Evolutionary conservation across 2,888 invertebrate species (phyloP), one percentile per base, ranked within the genome.

Genomic region (Papilio demoleus): DNA sequence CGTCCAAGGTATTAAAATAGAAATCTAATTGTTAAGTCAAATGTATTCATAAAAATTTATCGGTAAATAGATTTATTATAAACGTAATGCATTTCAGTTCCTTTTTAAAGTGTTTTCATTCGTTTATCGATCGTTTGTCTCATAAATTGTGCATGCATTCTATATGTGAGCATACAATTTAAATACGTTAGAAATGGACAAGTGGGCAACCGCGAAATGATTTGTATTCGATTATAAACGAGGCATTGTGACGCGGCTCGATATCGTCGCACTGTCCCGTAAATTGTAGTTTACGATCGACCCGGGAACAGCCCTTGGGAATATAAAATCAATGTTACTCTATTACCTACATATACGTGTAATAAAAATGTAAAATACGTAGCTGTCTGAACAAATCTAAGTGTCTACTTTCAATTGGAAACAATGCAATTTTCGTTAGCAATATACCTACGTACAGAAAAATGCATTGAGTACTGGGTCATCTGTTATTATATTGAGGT

Each of bases 271-370:
- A 69, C 34, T 65, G 69, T 69, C 60, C 65, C 65, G 69, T 65
- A 69, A 65, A 69, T 69, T 69, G 69, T 40, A 38, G 45, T 69
- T 69, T 65, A 69, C 69, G 69, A 69, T 61, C 69, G 45, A 60
- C 63, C 45, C 47, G 68, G 50, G 31, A 50, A 68, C 59, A 50
- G 22, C 31, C 24, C 24, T 27, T 62, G 53, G 31, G 53, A 56
- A 56, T 56, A 56, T 31, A 56, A 56, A 56, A 56, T 56, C 53
- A 56, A 31, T 56, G 31, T 56, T 56, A 9, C 31, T 56, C n/a
- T 31, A 31, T 14, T n/a, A 36, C 36, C 17, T 36, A 38, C 31
- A 38, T 5, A 38, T 4, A 36, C n/a, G 11, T 4, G 9, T 12
- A n/a, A n/a, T n/a, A n/a, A n/a, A n/a, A n/a, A n/a, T 22, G 6